phyloP scores from a whole-genome alignment of 1,140 invertebrate genomes.

The Odontomachus brunneus region DNA sequence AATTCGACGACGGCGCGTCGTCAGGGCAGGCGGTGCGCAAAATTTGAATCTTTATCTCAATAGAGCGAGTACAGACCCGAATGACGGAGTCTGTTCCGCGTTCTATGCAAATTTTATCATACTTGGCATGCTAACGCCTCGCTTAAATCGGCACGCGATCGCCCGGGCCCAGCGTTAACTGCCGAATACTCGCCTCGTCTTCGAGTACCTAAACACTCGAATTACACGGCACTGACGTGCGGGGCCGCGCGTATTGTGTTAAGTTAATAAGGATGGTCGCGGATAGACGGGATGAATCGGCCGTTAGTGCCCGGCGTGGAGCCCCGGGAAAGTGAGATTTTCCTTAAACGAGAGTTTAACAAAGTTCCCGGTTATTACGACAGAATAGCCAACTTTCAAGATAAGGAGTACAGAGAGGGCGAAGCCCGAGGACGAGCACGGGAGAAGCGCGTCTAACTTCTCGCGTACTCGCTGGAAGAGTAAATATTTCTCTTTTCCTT shows the following conservation, averaged over 20 bases:
- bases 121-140: constrained; percentile 51
- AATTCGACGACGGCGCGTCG: constrained; percentile 19
- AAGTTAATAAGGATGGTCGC: constrained; percentile 38
- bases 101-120: constrained; percentile 57
- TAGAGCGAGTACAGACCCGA: constrained; percentile 21
- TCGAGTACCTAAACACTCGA: constrained; percentile 7
- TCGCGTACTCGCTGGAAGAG: constrained; percentile 39
- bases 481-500: constrained; percentile 65
- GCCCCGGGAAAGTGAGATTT: constrained; percentile 62
- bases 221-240: constrained; percentile 49
- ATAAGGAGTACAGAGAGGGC: constrained; percentile 65
- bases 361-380: constrained; percentile 74
- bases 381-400: constrained; percentile 67
- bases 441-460: constrained; percentile 42
- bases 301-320: constrained; percentile 59
- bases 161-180: constrained; percentile 5
- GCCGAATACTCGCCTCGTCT: constrained; percentile 9
- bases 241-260: constrained; percentile 43
- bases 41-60: constrained; percentile 59
- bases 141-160: constrained; percentile 41
- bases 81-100: constrained; percentile 27
- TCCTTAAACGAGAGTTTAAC: constrained; percentile 71
- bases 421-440: constrained; percentile 21
- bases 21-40: constrained; percentile 2
- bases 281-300: constrained; percentile 57